These are phyloP conservation scores for Andinoacara biseriatus DNA, from an alignment of 2,113 vertebrate species.

Conservation along the genomic window DNA sequence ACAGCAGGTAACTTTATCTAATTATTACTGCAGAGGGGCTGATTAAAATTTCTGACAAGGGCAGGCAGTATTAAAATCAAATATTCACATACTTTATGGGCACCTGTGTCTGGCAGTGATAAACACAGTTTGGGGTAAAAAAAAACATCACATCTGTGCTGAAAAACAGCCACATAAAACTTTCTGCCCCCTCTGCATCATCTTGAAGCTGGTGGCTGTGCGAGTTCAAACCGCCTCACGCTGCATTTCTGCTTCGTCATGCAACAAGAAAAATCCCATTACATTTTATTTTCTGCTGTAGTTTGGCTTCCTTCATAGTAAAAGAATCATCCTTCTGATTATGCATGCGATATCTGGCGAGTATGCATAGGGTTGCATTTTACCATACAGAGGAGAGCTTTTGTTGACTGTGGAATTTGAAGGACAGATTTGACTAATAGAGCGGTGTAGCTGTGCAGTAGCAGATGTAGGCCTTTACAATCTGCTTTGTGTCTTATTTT, in stretches of 20 bases:
- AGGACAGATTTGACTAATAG: background rate
- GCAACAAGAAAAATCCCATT: background rate
- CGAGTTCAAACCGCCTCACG: no score
- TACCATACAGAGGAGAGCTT: background rate
- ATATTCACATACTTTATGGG: background rate
- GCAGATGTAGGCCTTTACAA: background rate
- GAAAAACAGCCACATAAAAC: background rate
- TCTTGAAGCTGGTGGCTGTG: no score
- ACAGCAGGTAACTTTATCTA: background rate
- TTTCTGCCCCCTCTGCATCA: background rate
- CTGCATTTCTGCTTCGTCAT: background rate
- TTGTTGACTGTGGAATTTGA: background rate
- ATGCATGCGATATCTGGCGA: slow-evolving; percentile 9
- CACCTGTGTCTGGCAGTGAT: background rate
- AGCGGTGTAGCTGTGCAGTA: background rate
- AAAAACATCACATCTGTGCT: background rate
- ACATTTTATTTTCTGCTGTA: no score
- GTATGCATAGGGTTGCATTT: background rate
- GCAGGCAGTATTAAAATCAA: background rate
- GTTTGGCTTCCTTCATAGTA: slow-evolving; percentile 1
- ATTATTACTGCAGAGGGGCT: background rate
- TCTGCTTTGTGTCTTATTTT: slow-evolving; percentile 3
- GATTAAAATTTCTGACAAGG: background rate
- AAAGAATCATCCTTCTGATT: slow-evolving; percentile 23
- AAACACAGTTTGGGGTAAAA: background rate